Percentiles rank a stretch among this genome's conserved stretches.
Conservation (phyloP, 1,140 invertebrate species). For the Eriosoma lanigerum region DNA sequence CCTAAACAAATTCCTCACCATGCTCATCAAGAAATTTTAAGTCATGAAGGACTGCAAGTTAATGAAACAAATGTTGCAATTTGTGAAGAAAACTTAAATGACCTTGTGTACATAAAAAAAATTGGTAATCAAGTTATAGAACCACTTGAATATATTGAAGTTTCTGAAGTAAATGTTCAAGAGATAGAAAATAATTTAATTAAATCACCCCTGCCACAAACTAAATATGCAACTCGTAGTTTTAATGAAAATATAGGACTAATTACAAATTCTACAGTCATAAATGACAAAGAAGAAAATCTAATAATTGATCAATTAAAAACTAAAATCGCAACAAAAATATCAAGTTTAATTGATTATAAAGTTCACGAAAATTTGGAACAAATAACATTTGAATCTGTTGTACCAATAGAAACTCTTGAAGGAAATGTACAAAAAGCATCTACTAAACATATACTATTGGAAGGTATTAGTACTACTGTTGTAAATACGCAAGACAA, state of each 20-base stretch:
- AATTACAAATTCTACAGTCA: neutral
- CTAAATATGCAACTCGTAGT: neutral
- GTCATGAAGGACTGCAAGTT: constrained; percentile 23
- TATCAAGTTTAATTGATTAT: neutral
- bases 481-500: constrained; percentile 13
- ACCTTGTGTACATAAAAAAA: neutral
- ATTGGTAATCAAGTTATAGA: neutral
- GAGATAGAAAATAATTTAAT: constrained; percentile 20
- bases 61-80: constrained; percentile 9
- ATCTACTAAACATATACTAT: neutral
- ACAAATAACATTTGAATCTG: constrained; percentile 8
- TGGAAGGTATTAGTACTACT: constrained; percentile 20
- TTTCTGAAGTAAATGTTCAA: constrained; percentile 27
- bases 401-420: neutral
- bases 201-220: neutral
- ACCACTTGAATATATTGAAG: constrained; percentile 5
- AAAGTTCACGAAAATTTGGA: constrained; percentile 28
- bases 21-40: constrained; percentile 31
- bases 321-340: neutral
- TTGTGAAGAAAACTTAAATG: neutral
- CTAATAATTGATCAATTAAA: neutral
- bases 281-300: constrained; percentile 30
- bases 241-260: constrained; percentile 15
- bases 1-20: neutral
- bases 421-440: neutral